Evolutionary conservation across 1,140 invertebrate genomes (phyloP), one percentile per base, ranked within the genome.

Genomic region (Trinorchestia longiramus): DNA sequence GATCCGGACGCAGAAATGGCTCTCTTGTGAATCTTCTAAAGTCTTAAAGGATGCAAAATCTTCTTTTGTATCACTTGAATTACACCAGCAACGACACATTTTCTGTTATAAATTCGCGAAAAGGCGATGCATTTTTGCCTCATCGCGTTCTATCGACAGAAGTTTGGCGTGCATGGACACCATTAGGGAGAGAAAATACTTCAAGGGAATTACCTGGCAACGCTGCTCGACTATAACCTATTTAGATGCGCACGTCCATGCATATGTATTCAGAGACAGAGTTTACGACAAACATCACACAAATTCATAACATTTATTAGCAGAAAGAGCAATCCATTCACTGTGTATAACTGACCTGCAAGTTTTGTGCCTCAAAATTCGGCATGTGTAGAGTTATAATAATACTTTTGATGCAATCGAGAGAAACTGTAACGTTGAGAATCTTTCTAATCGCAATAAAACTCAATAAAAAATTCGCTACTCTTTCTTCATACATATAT

Each of bases 41-140:
- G 44, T n/a, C 41, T 45, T 94, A 94, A 44, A 94, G 44, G 92
- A 94, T 94, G 43, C 92, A 94, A 94, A 45, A 45, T 43, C 92
- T 94, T 94, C 92, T 94, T 94, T 94, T 94, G 92, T 94, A 94
- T 43, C 92, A 94, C 92, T 94, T 94, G 92, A 94, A 94, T 94
- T 94, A 45, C 92, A 0, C 92, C 43, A 23, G 40, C 41, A 40
- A 94, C 41, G 40, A 44, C 8, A 47, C 44, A 45, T 44, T 94
- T 94, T 45, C 92, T 47, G 6, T 43, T 94, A 3, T 94, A 45
- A 94, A 47, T 94, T 45, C 92, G 43, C 41, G 92, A 45, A 43
- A 94, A 45, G 92, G 40, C 92, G 40, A 43, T 45, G 41, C 43
- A 41, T 41, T 42, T 90, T 41, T 90, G 43, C 43, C 36, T 90